phyloP scores from a whole-genome alignment of 2,113 vertebrate genomes.

The Gadus macrocephalus region DNA sequence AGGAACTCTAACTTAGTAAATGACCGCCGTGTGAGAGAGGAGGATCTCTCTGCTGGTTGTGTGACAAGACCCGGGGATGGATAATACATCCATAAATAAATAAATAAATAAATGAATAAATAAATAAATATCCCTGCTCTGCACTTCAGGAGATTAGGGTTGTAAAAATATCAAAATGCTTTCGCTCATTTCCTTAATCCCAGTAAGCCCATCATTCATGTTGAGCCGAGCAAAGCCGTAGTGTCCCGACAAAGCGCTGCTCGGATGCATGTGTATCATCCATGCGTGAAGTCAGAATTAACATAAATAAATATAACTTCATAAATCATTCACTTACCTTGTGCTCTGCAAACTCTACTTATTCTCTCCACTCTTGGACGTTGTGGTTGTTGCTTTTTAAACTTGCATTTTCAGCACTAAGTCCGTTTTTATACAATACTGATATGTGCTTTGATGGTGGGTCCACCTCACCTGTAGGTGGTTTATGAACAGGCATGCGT shows the following conservation, averaged over 20 bases:
- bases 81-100: background rate
- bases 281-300: background rate
- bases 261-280: background rate
- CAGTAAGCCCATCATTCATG: slow-evolving; percentile 49
- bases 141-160: slow-evolving; percentile 39
- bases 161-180: slow-evolving; percentile 50
- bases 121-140: slow-evolving; percentile 22
- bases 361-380: too few species aligned
- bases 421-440: too few species aligned
- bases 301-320: background rate
- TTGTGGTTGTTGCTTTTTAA: too few species aligned
- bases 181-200: slow-evolving; percentile 43
- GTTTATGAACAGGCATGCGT: too few species aligned
- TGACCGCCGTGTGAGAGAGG: background rate
- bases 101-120: background rate
- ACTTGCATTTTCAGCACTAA: too few species aligned
- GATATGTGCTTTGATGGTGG: too few species aligned
- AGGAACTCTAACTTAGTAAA: slow-evolving; percentile 10
- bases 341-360: too few species aligned
- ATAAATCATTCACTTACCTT: too few species aligned
- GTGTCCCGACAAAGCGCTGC: slow-evolving; percentile 15
- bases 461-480: too few species aligned
- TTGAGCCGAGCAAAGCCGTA: slow-evolving; percentile 39
- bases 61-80: background rate
- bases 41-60: slow-evolving; percentile 10